Percentiles rank a stretch among this genome's conserved stretches.
These are phyloP conservation scores for Fragum whitleyi DNA, from an alignment of 2,888 invertebrate genomes.

Conservation along the genomic window DNA sequence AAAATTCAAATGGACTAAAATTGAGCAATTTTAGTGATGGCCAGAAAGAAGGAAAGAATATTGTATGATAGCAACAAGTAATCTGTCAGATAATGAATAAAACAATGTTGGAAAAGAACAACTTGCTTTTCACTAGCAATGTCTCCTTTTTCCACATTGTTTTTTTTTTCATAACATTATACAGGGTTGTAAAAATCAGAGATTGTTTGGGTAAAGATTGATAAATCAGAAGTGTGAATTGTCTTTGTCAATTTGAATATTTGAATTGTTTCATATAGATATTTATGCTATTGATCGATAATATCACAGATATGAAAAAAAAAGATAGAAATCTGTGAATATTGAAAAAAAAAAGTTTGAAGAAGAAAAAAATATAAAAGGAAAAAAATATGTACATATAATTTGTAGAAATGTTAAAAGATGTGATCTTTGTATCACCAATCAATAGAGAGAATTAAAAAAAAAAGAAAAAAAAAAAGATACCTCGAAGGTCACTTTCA, in stretches of 20 bases:
- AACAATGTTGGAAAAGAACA: neutral
- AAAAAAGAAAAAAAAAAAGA: constrained; percentile 19
- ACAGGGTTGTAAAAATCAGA: neutral
- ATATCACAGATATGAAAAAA: constrained; percentile 8
- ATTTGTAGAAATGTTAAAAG: constrained; percentile 12
- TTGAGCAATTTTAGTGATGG: no score
- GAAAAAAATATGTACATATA: neutral
- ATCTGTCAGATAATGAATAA: no score
- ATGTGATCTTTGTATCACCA: constrained; percentile 28
- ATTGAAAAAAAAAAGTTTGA: constrained; percentile 6
- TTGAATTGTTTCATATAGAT: neutral
- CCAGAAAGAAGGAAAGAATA: neutral
- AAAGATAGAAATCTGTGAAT: constrained; percentile 17
- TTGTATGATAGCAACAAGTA: no score
- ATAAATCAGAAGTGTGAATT: neutral
- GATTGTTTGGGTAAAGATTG: neutral
- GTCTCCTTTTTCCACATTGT: neutral
- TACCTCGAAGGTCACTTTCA: constrained; percentile 14
- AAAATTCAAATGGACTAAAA: no score
- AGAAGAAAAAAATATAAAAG: constrained; percentile 20
- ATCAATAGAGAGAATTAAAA: constrained; percentile 9
- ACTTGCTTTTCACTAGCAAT: neutral
- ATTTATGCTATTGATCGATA: neutral
- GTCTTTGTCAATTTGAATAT: neutral
- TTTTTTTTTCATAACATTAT: neutral